phyloP scores from a whole-genome alignment of 92 coral and sea anemone genomes.

The Pocillopora grandis region DNA sequence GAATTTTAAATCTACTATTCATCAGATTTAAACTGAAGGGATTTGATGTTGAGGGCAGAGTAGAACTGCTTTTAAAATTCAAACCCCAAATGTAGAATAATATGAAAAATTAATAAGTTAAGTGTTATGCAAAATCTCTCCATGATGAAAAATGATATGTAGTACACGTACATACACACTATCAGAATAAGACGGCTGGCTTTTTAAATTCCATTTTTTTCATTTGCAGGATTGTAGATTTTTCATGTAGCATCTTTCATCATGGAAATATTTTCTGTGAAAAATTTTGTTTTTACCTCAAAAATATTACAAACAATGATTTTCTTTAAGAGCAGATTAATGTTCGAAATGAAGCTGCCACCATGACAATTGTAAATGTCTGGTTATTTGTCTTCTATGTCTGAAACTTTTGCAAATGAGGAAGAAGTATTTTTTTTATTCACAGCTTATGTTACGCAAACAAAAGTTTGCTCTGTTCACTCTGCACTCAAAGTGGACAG shows the following conservation, averaged over 20 bases:
- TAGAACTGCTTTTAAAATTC: conserved; percentile 3
- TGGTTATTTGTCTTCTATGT: not conserved
- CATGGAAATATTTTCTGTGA: too few species aligned
- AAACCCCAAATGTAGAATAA: not conserved
- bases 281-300: too few species aligned
- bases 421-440: not conserved
- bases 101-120: conserved; percentile 26
- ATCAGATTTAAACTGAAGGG: not conserved
- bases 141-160: not conserved
- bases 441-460: too few species aligned
- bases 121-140: not conserved
- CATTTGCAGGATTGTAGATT: too few species aligned
- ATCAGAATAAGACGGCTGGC: not conserved
- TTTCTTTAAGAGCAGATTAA: not conserved
- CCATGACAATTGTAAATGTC: not conserved
- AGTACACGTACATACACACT: not conserved
- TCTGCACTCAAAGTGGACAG: too few species aligned
- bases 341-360: not conserved
- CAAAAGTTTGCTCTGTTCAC: too few species aligned
- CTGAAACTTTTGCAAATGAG: not conserved
- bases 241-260: too few species aligned
- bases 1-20: conserved; percentile 12
- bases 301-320: not conserved
- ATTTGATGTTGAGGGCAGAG: conserved; percentile 1
- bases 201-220: too few species aligned